Evolutionary conservation across 2,797 vertebrate species (phyloP).

Genomic region (Spinibarbus caldwelli): DNA sequence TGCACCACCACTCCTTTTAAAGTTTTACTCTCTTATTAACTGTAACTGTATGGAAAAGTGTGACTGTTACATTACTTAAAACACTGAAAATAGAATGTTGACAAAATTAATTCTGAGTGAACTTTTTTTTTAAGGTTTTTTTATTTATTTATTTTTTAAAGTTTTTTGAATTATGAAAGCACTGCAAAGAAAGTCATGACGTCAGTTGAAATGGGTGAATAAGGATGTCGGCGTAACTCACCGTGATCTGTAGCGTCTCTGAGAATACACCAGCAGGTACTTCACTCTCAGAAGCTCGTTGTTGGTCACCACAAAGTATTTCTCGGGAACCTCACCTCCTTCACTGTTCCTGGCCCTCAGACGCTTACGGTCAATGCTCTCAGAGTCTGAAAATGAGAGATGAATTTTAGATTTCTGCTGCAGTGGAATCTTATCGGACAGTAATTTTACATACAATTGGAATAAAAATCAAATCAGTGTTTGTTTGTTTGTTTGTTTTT

Average conservation of each 20-base stretch:
- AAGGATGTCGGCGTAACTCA: slow-evolving; percentile 53
- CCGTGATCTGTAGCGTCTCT: slow-evolving; percentile 84
- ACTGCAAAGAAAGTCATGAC: neutral
- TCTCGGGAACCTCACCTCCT: slow-evolving; percentile 94
- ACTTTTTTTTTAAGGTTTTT: too few species aligned
- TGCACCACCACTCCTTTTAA: too few species aligned
- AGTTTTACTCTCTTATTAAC: neutral
- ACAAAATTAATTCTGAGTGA: neutral
- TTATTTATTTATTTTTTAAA: too few species aligned
- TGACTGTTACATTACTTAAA: neutral
- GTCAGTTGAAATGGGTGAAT: neutral
- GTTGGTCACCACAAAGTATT: slow-evolving; percentile 98
- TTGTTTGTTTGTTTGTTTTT: neutral
- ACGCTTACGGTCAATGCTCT: slow-evolving; percentile 87
- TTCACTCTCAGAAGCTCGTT: slow-evolving; percentile 94
- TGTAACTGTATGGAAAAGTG: neutral
- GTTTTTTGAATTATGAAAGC: neutral
- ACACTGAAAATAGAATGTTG: too few species aligned
- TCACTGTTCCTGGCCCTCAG: slow-evolving; percentile 94
- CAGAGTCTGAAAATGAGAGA: slow-evolving; percentile 82
- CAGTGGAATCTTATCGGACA: neutral
- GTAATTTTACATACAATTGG: neutral
- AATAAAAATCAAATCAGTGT: neutral
- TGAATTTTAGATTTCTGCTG: neutral
- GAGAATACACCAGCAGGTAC: slow-evolving; percentile 94